Conservation (phyloP, 2,888 invertebrate genomes). For the Globia sparganii region DNA sequence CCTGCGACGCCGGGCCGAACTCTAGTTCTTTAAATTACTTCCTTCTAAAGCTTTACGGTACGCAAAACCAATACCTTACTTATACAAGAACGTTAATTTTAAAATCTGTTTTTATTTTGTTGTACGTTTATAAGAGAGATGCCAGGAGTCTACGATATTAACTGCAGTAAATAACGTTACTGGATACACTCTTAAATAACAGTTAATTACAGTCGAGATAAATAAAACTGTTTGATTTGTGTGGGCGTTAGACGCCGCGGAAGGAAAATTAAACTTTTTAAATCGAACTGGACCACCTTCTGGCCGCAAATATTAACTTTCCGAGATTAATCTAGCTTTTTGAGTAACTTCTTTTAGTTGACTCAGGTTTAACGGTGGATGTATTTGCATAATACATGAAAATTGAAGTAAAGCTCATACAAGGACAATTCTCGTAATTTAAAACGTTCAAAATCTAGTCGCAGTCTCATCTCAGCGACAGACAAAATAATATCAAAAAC, state of each 20-base stretch:
- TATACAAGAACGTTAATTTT: conserved; percentile 4
- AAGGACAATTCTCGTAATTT: neutral
- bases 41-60: neutral
- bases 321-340: neutral
- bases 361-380: neutral
- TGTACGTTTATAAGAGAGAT: neutral
- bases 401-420: neutral
- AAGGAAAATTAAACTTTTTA: conserved; percentile 6
- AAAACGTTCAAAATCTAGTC: too few relatives aligned
- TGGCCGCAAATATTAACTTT: conserved; percentile 6
- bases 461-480: too few relatives aligned
- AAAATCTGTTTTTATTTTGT: conserved; percentile 11
- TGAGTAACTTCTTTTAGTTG: too few relatives aligned
- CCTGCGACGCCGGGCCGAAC: too few relatives aligned
- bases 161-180: conserved; percentile 23
- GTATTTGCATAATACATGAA: neutral
- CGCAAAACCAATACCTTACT: neutral
- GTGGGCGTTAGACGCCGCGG: conserved; percentile 2
- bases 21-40: conserved; percentile 8
- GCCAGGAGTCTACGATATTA: conserved; percentile 3
- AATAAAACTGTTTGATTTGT: conserved; percentile 34
- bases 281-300: conserved; percentile 5
- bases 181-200: neutral
- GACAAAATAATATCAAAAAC: too few relatives aligned
- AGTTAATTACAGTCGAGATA: conserved; percentile 37